Conservation (phyloP, 2,888 invertebrate species). For the Catocala nupta region DNA sequence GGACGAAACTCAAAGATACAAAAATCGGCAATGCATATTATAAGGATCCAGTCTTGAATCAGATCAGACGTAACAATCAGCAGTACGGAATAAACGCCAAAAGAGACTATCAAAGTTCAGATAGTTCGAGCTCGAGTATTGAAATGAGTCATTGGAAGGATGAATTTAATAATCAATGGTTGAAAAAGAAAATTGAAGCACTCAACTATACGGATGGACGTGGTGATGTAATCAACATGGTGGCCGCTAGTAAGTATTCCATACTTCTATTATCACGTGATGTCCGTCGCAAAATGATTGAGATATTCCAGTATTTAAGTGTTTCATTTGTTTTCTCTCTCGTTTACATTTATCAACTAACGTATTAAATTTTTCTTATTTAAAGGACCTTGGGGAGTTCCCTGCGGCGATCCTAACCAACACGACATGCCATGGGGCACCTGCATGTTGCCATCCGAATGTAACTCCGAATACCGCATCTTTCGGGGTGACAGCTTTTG, state of each 20-base stretch:
- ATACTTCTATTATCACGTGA: too few species aligned
- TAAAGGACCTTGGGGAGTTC: slow-evolving; percentile 79
- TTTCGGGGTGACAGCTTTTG: slow-evolving; percentile 77
- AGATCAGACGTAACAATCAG: slow-evolving; percentile 29
- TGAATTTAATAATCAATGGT: slow-evolving; percentile 51
- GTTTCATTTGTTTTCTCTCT: too few species aligned
- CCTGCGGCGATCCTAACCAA: slow-evolving; percentile 79
- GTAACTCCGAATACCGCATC: slow-evolving; percentile 75
- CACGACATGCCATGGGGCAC: slow-evolving; percentile 80
- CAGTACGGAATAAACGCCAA: not conserved
- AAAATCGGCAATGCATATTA: slow-evolving; percentile 34
- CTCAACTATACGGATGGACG: slow-evolving; percentile 57
- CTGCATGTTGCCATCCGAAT: slow-evolving; percentile 73
- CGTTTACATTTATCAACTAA: not conserved
- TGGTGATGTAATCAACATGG: slow-evolving; percentile 75
- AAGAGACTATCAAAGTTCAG: not conserved
- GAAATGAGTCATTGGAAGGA: slow-evolving; percentile 59
- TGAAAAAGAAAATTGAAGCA: slow-evolving; percentile 64
- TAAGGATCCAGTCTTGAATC: slow-evolving; percentile 65
- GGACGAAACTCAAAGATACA: slow-evolving; percentile 14
- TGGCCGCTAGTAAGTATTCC: slow-evolving; percentile 68
- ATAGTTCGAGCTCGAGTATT: slow-evolving; percentile 45
- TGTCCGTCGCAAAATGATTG: not conserved
- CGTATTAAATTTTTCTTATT: not conserved
- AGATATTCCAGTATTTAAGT: too few species aligned